phyloP scores from a whole-genome alignment of 2,113 vertebrate genomes.

The Sinosuthora webbiana region DNA sequence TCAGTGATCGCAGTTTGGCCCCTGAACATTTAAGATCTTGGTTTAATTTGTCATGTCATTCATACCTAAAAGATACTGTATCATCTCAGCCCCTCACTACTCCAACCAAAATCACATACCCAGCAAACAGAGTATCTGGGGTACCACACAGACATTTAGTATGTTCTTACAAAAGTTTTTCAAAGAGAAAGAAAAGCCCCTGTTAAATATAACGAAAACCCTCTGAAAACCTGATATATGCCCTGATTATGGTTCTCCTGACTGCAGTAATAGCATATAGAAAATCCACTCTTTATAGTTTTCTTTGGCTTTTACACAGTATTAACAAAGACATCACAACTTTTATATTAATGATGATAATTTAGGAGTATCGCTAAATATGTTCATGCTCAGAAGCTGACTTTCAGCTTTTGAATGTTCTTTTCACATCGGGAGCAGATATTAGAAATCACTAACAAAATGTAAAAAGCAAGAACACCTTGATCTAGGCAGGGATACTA shows the following conservation, averaged over 20 bases:
- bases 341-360: not conserved
- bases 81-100: not conserved
- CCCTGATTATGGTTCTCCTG: not conserved
- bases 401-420: not conserved
- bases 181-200: not conserved
- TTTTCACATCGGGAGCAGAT: not conserved
- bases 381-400: not conserved
- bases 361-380: not conserved
- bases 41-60: not conserved
- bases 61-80: not conserved
- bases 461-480: not conserved
- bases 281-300: not conserved
- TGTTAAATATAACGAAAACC: not conserved
- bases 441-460: not conserved
- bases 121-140: rapidly evolving
- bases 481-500: not conserved
- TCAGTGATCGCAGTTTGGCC: not conserved
- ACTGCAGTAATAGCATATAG: not conserved
- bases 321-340: not conserved
- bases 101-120: not conserved
- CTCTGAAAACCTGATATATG: not conserved
- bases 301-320: not conserved
- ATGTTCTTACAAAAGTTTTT: not conserved
- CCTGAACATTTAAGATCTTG: not conserved
- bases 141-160: not conserved